Evolutionary conservation across 2,888 invertebrate genomes (phyloP), one percentile per base, ranked within the genome.

Genomic region (Eupithecia dodoneata): DNA sequence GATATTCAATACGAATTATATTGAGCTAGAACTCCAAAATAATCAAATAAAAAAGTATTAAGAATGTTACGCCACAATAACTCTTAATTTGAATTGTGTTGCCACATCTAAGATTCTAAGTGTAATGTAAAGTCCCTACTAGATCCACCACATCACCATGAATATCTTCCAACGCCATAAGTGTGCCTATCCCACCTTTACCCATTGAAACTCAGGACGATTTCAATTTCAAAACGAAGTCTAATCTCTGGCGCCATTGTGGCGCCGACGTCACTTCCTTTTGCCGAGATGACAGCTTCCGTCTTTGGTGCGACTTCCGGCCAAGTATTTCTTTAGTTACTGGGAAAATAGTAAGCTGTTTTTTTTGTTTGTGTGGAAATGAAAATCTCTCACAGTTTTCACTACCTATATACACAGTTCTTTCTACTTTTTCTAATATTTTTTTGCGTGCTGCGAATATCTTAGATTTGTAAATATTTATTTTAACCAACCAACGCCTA

Each of bases 251-350:
- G 86, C 91, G 90, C 89, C 91, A 84, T 83, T 82, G 85, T 87
- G 88, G 84, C 87, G 85, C 77, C 84, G 81, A 85, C 86, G 87
- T 90, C 88, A 88, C 88, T 84, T 88, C 90, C 89, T 87, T 84
- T 82, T 81, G 86, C 83, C 78, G 83, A 84, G 84, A 87, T 85
- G 83, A 83, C 85, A 87, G 85, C 85, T 86, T 86, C 86, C 88
- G 86, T 80, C 81, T 83, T 81, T 86, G 82, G 82, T 78, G 78
- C 78, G 80, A 83, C 85, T 85, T 89, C 89, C 90, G 86, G 81
- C 81, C 81, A 77, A 81, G 82, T 84, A 79, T 85, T 83, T 83
- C 83, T 84, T 82, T 76, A 44, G 74, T 74, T 72, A 78, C 75
- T 69, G 63, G 74, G 71, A 76, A 77, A 74, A 78, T 76, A 72